These are phyloP conservation scores for Drosophila tropicalis DNA, from an alignment of 1,140 invertebrate genomes.

Conservation along the genomic window DNA sequence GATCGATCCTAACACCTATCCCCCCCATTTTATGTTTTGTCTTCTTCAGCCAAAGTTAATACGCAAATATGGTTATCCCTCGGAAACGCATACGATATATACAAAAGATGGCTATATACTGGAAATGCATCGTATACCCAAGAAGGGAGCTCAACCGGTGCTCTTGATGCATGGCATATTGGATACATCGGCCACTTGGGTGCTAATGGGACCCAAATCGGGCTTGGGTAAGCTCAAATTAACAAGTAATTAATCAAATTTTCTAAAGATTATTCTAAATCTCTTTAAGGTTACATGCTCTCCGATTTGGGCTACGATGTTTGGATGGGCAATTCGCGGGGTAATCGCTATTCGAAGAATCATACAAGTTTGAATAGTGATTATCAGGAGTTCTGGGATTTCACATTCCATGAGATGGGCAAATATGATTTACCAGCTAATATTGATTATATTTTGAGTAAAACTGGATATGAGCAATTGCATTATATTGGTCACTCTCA, in stretches of 20 bases:
- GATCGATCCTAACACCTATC: conserved; percentile 45
- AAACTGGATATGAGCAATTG: conserved; percentile 85
- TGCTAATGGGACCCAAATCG: conserved; percentile 88
- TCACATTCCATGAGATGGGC: conserved; percentile 92
- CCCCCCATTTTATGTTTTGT: conserved; percentile 19
- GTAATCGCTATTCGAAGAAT: conserved; percentile 87
- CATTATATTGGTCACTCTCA: conserved; percentile 88
- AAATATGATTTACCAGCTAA: conserved; percentile 90
- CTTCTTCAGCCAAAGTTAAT: conserved; percentile 82
- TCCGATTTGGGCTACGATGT: conserved; percentile 88
- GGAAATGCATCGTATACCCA: conserved; percentile 84
- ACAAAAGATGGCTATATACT: conserved; percentile 86
- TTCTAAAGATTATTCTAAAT: not conserved
- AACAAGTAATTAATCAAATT: not conserved
- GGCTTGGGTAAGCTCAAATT: conserved; percentile 83
- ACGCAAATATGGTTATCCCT: conserved; percentile 85
- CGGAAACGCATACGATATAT: conserved; percentile 84
- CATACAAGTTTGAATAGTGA: conserved; percentile 85
- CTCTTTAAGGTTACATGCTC: conserved; percentile 82
- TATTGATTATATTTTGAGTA: conserved; percentile 88
- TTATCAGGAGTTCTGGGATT: conserved; percentile 89
- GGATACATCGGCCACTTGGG: conserved; percentile 88
- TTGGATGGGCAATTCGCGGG: conserved; percentile 89
- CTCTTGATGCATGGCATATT: conserved; percentile 89
- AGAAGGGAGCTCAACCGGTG: conserved; percentile 78